A percentile compares a stretch with the other conserved stretches of the same genome.
Evolutionary conservation across 2,113 vertebrate species (phyloP).

Genomic region (Dipodomys spectabilis): DNA sequence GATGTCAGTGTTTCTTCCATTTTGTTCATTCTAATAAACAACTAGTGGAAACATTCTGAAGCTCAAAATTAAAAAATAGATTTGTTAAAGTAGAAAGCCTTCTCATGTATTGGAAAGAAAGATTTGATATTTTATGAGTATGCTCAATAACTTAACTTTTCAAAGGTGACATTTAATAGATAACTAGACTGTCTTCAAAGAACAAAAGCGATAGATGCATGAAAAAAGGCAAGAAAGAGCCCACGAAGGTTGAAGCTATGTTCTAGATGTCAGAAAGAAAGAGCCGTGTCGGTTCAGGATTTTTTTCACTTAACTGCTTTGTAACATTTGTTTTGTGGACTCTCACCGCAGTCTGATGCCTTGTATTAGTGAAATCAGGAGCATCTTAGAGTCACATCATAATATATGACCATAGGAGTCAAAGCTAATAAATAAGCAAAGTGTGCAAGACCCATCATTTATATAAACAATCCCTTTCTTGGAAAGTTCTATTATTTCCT

Average conservation of each 20-base stretch:
- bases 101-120: slow-evolving; percentile 10
- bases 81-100: slow-evolving; percentile 11
- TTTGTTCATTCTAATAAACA: slow-evolving; percentile 41
- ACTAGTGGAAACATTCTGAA: neutral
- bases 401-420: neutral
- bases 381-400: neutral
- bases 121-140: neutral
- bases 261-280: neutral
- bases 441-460: slow-evolving; percentile 50
- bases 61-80: neutral
- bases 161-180: neutral
- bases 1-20: neutral
- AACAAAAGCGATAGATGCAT: neutral
- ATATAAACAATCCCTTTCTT: slow-evolving; percentile 68
- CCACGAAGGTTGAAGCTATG: neutral
- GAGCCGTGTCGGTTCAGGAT: neutral
- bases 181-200: neutral
- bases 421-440: slow-evolving; percentile 66
- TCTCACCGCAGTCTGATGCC: slow-evolving; percentile 32
- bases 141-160: neutral
- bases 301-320: neutral
- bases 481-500: slow-evolving; percentile 72
- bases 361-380: slow-evolving; percentile 34
- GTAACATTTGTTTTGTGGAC: neutral
- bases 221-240: neutral